A percentile compares a stretch with the other conserved stretches of the same genome.
Evolutionary conservation across 1,140 invertebrate genomes (phyloP).

Genomic region (Cydia amplana): DNA sequence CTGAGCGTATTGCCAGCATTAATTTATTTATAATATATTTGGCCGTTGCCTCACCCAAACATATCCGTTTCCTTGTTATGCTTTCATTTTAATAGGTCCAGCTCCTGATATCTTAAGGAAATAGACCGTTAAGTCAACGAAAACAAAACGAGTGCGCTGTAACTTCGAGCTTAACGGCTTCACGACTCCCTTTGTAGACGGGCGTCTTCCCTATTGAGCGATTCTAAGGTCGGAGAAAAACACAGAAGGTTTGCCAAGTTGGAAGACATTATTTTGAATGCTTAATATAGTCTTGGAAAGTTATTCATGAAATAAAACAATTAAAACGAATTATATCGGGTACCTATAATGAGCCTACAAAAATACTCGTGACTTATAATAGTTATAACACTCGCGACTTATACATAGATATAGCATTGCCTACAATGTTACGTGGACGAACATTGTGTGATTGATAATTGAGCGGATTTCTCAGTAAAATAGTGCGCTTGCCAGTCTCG

Average conservation of each 20-base stretch:
- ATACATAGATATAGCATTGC: too few species aligned
- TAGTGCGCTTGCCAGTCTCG: too few species aligned
- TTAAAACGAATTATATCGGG: background rate
- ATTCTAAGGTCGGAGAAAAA: conserved; percentile 12
- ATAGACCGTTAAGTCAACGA: conserved; percentile 28
- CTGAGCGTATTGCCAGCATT: too few species aligned
- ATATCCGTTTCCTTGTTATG: conserved; percentile 15
- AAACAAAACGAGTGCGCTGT: conserved; percentile 12
- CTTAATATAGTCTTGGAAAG: background rate
- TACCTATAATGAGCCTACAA: too few species aligned
- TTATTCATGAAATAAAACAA: background rate
- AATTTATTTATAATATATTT: background rate
- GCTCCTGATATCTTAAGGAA: conserved; percentile 21
- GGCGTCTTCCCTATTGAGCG: conserved; percentile 4
- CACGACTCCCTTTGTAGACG: conserved; percentile 6
- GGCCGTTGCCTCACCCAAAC: background rate
- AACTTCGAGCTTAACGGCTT: conserved; percentile 15
- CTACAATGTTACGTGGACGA: too few species aligned
- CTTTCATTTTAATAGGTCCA: conserved; percentile 27
- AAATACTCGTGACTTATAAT: too few species aligned
- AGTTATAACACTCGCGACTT: too few species aligned
- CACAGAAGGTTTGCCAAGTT: conserved; percentile 13
- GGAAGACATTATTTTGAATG: background rate
- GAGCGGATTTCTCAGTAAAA: too few species aligned
- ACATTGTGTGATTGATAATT: too few species aligned